These are phyloP conservation scores for Anhinga rufa DNA, from an alignment of 2,113 vertebrate genomes.

Conservation along the genomic window DNA sequence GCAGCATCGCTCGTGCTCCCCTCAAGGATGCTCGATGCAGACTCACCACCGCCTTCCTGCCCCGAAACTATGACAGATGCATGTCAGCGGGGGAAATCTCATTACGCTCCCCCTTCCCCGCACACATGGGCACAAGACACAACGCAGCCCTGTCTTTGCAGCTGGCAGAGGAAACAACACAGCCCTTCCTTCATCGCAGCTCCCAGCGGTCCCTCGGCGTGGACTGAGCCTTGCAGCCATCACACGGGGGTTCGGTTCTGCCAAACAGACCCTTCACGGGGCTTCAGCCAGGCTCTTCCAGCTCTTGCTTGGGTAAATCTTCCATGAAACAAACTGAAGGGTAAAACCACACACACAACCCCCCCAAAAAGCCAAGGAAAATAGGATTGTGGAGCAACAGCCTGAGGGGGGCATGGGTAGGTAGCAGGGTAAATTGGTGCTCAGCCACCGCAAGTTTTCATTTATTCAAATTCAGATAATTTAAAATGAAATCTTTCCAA, in stretches of 20 bases:
- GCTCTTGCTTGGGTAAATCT: not conserved
- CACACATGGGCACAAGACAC: not conserved
- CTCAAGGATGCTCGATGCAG: fast-evolving
- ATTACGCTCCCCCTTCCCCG: fast-evolving
- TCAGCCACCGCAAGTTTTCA: not conserved
- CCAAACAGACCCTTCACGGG: not conserved
- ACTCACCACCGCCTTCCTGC: not conserved
- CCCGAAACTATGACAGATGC: not conserved
- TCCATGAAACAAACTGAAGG: not conserved
- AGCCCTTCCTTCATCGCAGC: not conserved
- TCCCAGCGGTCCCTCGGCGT: fast-evolving
- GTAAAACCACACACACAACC: not conserved
- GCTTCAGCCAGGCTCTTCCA: not conserved
- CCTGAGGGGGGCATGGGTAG: not conserved
- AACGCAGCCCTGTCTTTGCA: not conserved
- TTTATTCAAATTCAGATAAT: not conserved
- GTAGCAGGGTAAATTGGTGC: not conserved
- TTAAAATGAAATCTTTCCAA: not conserved
- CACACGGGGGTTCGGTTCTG: fast-evolving
- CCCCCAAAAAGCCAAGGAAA: not conserved
- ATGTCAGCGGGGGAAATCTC: not conserved
- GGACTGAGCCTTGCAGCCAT: not conserved
- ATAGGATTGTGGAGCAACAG: not conserved
- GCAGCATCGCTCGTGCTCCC: fast-evolving
- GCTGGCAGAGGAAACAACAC: not conserved